A percentile compares a stretch with the other conserved stretches of the same genome.
These are phyloP conservation scores for Mimachlamys varia DNA, from an alignment of 2,888 invertebrate species.

Conservation along the genomic window DNA sequence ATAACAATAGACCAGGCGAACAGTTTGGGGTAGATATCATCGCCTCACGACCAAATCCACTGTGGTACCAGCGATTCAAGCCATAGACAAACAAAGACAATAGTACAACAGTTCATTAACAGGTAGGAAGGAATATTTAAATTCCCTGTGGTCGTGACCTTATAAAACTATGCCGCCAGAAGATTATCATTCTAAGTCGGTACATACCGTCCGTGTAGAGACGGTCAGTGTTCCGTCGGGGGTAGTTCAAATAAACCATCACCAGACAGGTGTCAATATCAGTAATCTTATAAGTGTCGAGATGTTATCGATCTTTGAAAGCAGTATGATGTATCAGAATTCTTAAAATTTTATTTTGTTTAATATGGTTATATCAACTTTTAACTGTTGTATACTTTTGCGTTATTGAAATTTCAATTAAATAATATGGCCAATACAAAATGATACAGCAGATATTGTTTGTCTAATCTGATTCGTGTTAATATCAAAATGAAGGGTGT, in stretches of 20 bases:
- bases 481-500: too few relatives aligned
- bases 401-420: too few relatives aligned
- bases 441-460: too few relatives aligned
- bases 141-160: neutral
- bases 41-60: neutral
- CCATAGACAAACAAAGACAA: too few relatives aligned
- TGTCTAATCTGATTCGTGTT: too few relatives aligned
- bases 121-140: neutral
- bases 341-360: neutral
- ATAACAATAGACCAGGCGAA: neutral
- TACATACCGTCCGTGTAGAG: neutral
- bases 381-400: neutral
- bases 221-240: neutral
- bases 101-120: conserved; percentile 10
- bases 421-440: too few relatives aligned
- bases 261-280: neutral
- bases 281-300: neutral
- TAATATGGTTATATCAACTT: neutral
- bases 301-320: neutral
- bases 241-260: conserved; percentile 10
- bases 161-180: neutral
- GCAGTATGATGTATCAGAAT: neutral
- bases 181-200: conserved; percentile 4
- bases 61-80: neutral
- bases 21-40: neutral